Evolutionary conservation across 2,113 vertebrate genomes (phyloP).

Genomic region (Onychostruthus taczanowskii): DNA sequence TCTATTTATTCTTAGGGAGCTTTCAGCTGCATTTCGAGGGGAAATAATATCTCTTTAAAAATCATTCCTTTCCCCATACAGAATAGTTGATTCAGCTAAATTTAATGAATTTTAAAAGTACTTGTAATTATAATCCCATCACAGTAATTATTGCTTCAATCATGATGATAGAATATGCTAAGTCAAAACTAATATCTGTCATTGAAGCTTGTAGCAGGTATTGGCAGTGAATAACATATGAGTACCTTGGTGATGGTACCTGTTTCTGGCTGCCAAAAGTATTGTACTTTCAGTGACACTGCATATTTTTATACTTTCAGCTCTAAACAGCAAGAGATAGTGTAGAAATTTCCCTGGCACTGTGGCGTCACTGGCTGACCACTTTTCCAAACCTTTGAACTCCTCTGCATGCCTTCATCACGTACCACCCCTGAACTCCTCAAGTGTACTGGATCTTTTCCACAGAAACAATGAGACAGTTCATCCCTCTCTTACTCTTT

Average conservation of each 20-base stretch:
- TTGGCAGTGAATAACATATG: not conserved
- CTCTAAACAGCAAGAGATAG: not conserved
- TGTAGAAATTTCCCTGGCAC: fast-evolving
- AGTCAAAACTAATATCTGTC: not conserved
- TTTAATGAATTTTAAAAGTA: conserved; percentile 17
- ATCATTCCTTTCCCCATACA: not conserved
- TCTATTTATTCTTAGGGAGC: not conserved
- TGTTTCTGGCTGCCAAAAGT: not conserved
- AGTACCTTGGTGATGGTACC: not conserved
- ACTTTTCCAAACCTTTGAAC: not conserved
- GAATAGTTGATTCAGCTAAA: not conserved
- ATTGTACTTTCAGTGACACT: not conserved
- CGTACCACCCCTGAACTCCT: not conserved
- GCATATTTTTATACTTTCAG: not conserved
- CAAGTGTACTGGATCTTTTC: not conserved
- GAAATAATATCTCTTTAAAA: conserved; percentile 25
- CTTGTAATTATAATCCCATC: conserved; percentile 19
- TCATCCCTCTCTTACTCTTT: not conserved
- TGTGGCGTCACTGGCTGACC: not conserved
- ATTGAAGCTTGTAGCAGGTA: not conserved
- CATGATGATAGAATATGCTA: not conserved
- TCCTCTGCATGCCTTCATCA: not conserved
- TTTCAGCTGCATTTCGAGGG: not conserved
- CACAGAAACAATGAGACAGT: conserved; percentile 15
- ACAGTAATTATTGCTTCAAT: conserved; percentile 11